Conservation (phyloP, 2,797 vertebrate species). For the Ispidina picta region DNA sequence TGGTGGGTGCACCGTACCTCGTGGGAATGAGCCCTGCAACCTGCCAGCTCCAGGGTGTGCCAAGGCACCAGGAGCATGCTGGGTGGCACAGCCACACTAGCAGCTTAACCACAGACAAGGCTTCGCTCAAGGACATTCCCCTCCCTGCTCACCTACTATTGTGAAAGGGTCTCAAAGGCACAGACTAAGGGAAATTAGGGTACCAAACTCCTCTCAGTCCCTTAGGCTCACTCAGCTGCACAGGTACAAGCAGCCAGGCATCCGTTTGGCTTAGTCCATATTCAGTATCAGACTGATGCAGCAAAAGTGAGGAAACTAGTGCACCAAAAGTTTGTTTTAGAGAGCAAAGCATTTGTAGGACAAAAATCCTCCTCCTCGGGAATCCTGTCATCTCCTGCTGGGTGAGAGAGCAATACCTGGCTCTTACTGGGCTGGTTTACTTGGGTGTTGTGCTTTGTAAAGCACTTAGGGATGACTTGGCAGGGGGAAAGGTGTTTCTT, state of each 20-base stretch:
- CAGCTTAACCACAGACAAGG: rapidly evolving
- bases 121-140: not conserved
- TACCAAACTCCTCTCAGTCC: not conserved
- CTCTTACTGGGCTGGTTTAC: not conserved
- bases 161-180: not conserved
- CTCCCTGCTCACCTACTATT: rapidly evolving
- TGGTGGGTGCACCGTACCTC: not conserved
- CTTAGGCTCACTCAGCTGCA: not conserved
- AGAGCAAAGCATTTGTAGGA: not conserved
- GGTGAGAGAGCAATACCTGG: not conserved
- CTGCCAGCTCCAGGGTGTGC: not conserved
- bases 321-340: not conserved
- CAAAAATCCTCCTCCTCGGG: not conserved
- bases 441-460: rapidly evolving
- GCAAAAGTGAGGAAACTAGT: not conserved
- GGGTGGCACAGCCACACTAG: not conserved
- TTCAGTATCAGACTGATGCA: not conserved
- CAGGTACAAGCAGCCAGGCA: too few relatives aligned
- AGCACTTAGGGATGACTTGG: not conserved
- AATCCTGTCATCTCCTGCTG: not conserved
- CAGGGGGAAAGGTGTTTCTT: conserved; percentile 22
- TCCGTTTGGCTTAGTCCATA: not conserved
- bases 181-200: not conserved
- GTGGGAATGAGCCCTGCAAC: not conserved
- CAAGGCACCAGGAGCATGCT: rapidly evolving